phyloP scores from a whole-genome alignment of 2,797 vertebrate species.

The Tinamus major region DNA sequence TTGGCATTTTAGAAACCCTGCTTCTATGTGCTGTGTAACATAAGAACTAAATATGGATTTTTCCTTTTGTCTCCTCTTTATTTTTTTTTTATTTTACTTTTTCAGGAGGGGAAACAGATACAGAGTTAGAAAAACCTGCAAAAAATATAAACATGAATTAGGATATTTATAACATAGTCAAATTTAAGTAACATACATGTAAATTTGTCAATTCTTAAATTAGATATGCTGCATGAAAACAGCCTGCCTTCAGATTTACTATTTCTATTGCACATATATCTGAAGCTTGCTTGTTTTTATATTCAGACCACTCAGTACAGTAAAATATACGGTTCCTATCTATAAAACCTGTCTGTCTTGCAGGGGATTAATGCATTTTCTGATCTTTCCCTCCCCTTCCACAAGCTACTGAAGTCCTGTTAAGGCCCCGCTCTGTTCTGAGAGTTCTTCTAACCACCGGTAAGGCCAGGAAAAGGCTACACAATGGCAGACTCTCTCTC shows the following conservation, averaged over 20 bases:
- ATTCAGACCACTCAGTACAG: neutral
- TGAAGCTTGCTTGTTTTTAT: neutral
- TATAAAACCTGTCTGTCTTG: neutral
- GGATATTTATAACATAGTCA: neutral
- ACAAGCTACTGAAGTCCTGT: neutral
- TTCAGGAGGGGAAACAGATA: neutral
- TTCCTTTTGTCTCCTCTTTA: neutral
- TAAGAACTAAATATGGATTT: neutral
- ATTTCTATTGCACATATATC: neutral
- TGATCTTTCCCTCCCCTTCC: neutral
- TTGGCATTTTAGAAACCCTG: neutral
- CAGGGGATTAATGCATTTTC: neutral
- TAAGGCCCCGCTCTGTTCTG: accelerated
- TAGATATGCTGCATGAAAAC: neutral
- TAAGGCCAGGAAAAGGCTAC: neutral
- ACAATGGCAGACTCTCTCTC: neutral
- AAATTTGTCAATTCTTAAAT: neutral
- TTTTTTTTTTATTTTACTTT: neutral
- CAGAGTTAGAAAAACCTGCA: neutral
- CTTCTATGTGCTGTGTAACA: neutral
- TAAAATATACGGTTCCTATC: neutral
- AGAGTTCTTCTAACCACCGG: neutral
- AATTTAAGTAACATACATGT: neutral
- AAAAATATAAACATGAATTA: neutral
- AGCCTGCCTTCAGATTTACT: accelerated